Percentiles rank a stretch among this genome's conserved stretches.
Evolutionary conservation across 1,140 invertebrate species (phyloP).

Genomic region (Drosophila rhopaloa): DNA sequence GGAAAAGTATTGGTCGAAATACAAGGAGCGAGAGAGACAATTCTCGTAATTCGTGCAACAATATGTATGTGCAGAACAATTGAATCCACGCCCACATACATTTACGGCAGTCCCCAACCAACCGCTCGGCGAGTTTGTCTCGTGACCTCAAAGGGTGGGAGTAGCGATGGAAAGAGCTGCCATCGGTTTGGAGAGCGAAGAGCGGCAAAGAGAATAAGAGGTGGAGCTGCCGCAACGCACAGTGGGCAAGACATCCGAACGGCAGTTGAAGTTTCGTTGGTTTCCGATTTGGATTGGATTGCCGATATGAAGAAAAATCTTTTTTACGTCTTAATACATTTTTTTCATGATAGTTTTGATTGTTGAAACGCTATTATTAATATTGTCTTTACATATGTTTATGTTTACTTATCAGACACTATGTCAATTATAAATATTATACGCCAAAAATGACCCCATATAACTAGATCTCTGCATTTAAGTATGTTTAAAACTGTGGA

Average conservation of each 20-base stretch:
- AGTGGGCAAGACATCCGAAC: background rate
- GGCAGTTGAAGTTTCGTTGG: no score
- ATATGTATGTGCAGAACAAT: constrained; percentile 61
- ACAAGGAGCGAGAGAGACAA: constrained; percentile 44
- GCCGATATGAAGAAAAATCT: no score
- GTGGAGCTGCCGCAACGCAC: background rate
- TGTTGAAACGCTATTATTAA: no score
- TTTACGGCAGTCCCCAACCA: constrained; percentile 40
- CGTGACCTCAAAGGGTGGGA: constrained; percentile 33
- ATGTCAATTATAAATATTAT: no score
- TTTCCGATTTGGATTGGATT: no score
- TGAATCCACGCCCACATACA: constrained; percentile 67
- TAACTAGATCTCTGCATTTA: no score
- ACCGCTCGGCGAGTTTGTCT: constrained; percentile 37
- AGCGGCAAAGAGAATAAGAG: constrained; percentile 5
- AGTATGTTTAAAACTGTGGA: no score
- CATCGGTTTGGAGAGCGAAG: background rate
- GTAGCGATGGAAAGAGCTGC: constrained; percentile 5
- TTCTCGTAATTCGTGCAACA: constrained; percentile 60
- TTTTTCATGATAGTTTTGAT: no score
- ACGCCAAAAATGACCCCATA: no score
- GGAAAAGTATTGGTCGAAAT: constrained; percentile 5
- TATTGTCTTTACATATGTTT: no score
- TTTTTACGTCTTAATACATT: no score
- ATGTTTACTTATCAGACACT: no score